These are phyloP conservation scores for Sycophila sp. DNA, from an alignment of 1,140 invertebrate genomes.

Conservation along the genomic window DNA sequence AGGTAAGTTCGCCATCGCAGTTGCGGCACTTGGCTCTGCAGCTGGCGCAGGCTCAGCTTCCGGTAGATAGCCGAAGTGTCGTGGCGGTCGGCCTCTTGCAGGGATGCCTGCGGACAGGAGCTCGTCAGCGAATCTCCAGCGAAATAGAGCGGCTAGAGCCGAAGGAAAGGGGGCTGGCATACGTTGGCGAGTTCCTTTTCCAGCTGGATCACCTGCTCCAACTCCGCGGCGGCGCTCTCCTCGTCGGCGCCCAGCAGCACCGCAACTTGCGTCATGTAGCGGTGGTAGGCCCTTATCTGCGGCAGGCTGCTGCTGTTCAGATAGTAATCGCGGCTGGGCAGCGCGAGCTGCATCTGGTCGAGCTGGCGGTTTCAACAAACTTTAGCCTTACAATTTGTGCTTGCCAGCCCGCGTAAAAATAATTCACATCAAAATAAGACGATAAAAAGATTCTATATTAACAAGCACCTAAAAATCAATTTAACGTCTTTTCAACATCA, in stretches of 20 bases:
- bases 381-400: too few species aligned
- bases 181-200: conserved; percentile 84
- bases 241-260: conserved; percentile 77
- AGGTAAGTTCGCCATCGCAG: conserved; percentile 84
- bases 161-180: conserved; percentile 45
- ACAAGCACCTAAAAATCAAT: not conserved
- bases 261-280: conserved; percentile 82
- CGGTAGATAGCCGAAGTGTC: conserved; percentile 83
- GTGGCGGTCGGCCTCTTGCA: conserved; percentile 83
- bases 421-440: not conserved
- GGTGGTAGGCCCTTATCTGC: conserved; percentile 78
- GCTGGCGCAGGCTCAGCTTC: conserved; percentile 74
- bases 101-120: conserved; percentile 70
- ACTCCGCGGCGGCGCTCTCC: conserved; percentile 71
- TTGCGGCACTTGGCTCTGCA: conserved; percentile 76
- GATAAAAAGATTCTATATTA: not conserved
- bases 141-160: too few species aligned
- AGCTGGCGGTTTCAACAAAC: conserved; percentile 67
- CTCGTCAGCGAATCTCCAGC: not conserved
- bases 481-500: not conserved
- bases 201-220: conserved; percentile 77
- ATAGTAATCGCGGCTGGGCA: conserved; percentile 86
- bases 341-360: conserved; percentile 82
- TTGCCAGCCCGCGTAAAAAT: too few species aligned
- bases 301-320: conserved; percentile 75